These are phyloP conservation scores for Rhabdomys dilectus DNA, from an alignment of 2,113 vertebrate species.

Conservation along the genomic window DNA sequence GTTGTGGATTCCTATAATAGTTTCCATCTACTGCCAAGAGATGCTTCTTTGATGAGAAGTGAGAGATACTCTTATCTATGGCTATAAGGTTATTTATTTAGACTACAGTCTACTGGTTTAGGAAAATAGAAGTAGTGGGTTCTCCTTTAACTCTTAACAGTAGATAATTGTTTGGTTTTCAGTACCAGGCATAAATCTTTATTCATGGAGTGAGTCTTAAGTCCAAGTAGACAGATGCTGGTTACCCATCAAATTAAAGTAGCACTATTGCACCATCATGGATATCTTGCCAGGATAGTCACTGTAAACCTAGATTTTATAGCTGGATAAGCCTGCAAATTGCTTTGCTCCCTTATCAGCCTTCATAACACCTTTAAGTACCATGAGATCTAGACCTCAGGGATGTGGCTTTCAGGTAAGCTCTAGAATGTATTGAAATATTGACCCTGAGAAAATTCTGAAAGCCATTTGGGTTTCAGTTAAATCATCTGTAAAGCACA, in stretches of 20 bases:
- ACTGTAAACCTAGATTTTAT: background rate
- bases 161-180: background rate
- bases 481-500: slow-evolving; percentile 43
- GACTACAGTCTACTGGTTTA: background rate
- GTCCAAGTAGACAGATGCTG: background rate
- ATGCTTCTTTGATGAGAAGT: background rate
- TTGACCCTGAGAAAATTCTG: slow-evolving; percentile 1
- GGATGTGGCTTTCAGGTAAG: background rate
- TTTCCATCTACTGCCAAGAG: background rate
- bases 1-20: no score
- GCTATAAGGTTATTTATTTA: background rate
- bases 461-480: background rate
- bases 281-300: no score
- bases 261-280: background rate
- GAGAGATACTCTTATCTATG: background rate
- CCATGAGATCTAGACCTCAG: background rate
- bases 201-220: background rate
- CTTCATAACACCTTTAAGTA: background rate
- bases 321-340: background rate
- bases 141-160: background rate
- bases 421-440: background rate
- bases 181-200: background rate
- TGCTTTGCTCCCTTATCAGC: background rate
- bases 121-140: background rate
- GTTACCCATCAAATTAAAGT: background rate